A percentile compares a stretch with the other conserved stretches of the same genome.
These are phyloP conservation scores for Jaculus jaculus DNA, from an alignment of 2,113 vertebrate species.

Conservation along the genomic window DNA sequence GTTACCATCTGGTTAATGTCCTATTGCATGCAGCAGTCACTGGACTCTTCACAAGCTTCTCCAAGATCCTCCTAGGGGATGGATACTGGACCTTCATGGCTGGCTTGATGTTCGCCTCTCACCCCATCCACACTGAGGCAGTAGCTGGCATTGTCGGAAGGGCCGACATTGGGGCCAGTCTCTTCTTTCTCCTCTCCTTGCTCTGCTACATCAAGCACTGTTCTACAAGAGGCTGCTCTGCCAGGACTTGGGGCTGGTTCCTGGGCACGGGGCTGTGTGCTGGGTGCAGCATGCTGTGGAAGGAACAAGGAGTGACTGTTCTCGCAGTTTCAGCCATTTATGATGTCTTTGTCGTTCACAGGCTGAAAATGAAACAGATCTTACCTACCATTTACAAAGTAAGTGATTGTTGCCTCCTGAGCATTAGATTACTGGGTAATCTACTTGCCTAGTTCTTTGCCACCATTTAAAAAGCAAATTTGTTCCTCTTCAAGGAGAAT, in stretches of 20 bases:
- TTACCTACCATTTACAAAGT: slow-evolving; percentile 92
- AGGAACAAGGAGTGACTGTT: slow-evolving; percentile 98
- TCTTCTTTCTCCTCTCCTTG: slow-evolving; percentile 96
- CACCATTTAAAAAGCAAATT: slow-evolving; percentile 54
- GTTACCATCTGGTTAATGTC: slow-evolving; percentile 96
- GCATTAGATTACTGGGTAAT: slow-evolving; percentile 40
- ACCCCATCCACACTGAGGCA: slow-evolving; percentile 97
- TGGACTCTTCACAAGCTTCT: slow-evolving; percentile 93
- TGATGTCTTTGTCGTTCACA: slow-evolving; percentile 94
- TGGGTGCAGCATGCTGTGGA: slow-evolving; percentile 98
- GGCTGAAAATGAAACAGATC: slow-evolving; percentile 91
- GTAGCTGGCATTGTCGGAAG: slow-evolving; percentile 96
- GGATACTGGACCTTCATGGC: slow-evolving; percentile 95
- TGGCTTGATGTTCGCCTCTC: slow-evolving; percentile 95
- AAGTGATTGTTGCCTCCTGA: slow-evolving; percentile 74
- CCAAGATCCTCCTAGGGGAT: slow-evolving; percentile 92
- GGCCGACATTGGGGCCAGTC: slow-evolving; percentile 94
- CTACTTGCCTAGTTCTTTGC: slow-evolving; percentile 17
- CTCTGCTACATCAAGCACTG: slow-evolving; percentile 95
- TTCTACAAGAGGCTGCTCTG: slow-evolving; percentile 81
- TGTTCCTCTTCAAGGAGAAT: slow-evolving; percentile 57
- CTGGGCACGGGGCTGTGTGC: slow-evolving; percentile 90
- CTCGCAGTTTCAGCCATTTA: slow-evolving; percentile 94
- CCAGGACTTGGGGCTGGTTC: slow-evolving; percentile 89
- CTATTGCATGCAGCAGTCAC: slow-evolving; percentile 92